Base-by-base conservation (phyloP, 2,888 invertebrate genomes). In the Octonoba sinensis region DNA sequence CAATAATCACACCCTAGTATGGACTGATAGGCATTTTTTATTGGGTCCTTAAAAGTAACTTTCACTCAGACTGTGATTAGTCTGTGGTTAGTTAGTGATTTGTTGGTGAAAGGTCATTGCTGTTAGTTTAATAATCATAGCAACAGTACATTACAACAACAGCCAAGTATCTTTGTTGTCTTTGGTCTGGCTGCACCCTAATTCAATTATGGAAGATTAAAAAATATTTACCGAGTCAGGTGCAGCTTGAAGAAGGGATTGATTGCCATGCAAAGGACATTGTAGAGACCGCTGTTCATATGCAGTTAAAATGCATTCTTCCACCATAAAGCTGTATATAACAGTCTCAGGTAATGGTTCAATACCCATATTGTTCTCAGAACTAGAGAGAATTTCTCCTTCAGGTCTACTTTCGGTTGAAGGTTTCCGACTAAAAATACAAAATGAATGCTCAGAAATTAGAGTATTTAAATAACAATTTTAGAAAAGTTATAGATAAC, bases 271-370 rank as follows among this genome's bases (percentile, higher is more conserved):
- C 2, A 91, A 90, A 0, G 95, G 94, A 87, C 98, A 98, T 69
- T 91, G 91, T 56, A 96, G 91, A 85, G 91, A 90, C 85, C 92
- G 92, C 24, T 85, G 83, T 74, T 91, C 91, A 86, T 93, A 94
- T 0, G 95, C 95, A 0, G 93, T 93, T 73, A 97, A 91, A 87
- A 99, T 96, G 89, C 98, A 98, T 88, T 97, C 96, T 89, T 99
- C 99, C 27, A 98, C 94, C 90, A 96, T 94, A 95, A 97, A 97
- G 13, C 93, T 92, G 87, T 93, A 94, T 74, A 90, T 87, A 20
- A 89, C 85, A 86, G 89, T 88, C 57, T 86, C 89, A 56, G 85
- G 83, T 13, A 76, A 66, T 36, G 76, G 57, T 67, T 82, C 82
- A 57, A 75, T 64, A 36, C 82, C 44, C 36, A 74, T 51, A 46